Conservation (phyloP, 2,797 vertebrate genomes). For the Clarias pachynema region DNA sequence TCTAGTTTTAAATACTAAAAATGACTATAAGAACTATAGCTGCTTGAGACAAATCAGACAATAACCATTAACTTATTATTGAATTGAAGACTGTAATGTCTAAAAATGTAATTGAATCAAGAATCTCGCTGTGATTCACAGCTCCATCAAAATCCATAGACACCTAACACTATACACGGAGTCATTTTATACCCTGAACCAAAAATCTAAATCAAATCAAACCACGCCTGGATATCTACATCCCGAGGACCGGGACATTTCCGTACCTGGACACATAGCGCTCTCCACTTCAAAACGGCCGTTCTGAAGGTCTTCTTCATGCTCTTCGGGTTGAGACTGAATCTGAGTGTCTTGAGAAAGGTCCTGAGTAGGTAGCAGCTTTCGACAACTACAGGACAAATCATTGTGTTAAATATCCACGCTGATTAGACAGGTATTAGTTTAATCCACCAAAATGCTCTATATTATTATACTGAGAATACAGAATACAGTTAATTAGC, state of each 20-base stretch:
- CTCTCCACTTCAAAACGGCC: conserved; percentile 33
- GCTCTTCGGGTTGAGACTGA: conserved; percentile 11
- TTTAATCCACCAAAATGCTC: neutral
- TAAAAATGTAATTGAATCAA: too few species aligned
- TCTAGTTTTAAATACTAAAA: too few species aligned
- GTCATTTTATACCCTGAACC: neutral
- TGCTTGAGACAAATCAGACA: too few species aligned
- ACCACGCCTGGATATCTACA: neutral
- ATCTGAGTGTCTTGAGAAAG: conserved; percentile 28
- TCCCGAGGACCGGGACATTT: neutral
- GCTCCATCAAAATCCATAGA: neutral
- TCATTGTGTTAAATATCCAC: neutral
- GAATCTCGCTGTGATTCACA: too few species aligned
- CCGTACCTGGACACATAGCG: conserved; percentile 71
- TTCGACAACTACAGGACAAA: conserved; percentile 44
- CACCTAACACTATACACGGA: neutral
- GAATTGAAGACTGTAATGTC: too few species aligned
- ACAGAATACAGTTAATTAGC: neutral
- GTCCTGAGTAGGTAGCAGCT: conserved; percentile 43
- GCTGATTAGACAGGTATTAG: neutral
- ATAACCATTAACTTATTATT: too few species aligned
- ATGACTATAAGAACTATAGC: too few species aligned
- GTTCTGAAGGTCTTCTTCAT: conserved; percentile 21
- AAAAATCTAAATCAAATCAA: neutral
- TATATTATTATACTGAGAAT: neutral